Conservation (phyloP, 2,797 vertebrate species). For the Rousettus madagascariensis region DNA sequence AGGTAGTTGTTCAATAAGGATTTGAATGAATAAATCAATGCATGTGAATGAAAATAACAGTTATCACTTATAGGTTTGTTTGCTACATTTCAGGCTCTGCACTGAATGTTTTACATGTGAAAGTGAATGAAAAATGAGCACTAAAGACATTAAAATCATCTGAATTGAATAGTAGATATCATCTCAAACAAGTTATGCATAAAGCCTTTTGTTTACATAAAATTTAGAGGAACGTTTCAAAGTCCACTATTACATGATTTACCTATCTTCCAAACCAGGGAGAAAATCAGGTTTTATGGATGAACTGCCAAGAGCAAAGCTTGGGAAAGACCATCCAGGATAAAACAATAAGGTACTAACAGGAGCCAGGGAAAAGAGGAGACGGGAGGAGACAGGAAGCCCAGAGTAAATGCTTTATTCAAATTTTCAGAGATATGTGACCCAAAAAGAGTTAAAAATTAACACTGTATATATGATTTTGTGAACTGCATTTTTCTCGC, state of each 20-base stretch:
- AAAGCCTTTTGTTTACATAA: conserved; percentile 16
- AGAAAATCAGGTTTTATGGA: background rate
- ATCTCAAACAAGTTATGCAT: background rate
- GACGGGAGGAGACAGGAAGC: background rate
- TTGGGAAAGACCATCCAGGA: background rate
- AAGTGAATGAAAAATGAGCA: background rate
- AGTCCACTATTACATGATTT: conserved; percentile 9
- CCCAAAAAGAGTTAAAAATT: background rate
- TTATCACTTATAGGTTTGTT: background rate
- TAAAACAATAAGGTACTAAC: background rate
- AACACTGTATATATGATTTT: background rate
- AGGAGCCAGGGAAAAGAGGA: background rate
- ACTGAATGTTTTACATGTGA: background rate
- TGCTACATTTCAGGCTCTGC: background rate
- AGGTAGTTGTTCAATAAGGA: background rate
- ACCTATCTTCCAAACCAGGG: background rate
- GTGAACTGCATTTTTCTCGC: background rate
- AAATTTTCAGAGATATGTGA: background rate
- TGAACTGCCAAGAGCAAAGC: background rate
- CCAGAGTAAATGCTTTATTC: background rate
- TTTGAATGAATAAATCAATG: background rate
- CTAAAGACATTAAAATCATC: background rate
- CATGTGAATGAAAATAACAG: background rate
- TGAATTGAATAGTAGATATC: background rate
- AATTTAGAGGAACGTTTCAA: conserved; percentile 31